Evolutionary conservation across 2,797 vertebrate genomes (phyloP).

Genomic region (Chanos chanos): DNA sequence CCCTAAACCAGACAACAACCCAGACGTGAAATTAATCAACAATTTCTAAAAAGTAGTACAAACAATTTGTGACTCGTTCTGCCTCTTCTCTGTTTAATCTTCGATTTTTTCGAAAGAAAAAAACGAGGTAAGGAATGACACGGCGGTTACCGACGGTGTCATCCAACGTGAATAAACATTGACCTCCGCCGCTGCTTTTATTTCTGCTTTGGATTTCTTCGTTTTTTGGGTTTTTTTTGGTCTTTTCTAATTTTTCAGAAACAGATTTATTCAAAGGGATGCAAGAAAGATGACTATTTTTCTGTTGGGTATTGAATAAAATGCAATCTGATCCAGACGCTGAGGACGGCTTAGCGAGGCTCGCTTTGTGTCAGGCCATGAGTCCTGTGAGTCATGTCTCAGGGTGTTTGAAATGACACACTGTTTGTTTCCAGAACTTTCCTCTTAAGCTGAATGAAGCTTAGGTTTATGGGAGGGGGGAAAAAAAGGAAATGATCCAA

Average conservation of each 20-base stretch:
- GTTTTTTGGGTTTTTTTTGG: not conserved
- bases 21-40: too few species aligned
- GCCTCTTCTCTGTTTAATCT: conserved; percentile 18
- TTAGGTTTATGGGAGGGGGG: conserved; percentile 16
- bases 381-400: conserved; percentile 50
- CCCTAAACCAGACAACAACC: too few species aligned
- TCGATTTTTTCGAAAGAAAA: conserved; percentile 38
- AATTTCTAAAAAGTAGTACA: too few species aligned
- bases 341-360: conserved; percentile 2
- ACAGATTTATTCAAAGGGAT: conserved; percentile 49
- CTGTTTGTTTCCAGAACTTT: conserved; percentile 38
- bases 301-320: conserved; percentile 49
- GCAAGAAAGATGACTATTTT: conserved; percentile 38
- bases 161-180: conserved; percentile 61
- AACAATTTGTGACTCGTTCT: conserved; percentile 33
- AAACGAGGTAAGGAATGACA: conserved; percentile 47
- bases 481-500: conserved; percentile 23
- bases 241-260: conserved; percentile 58
- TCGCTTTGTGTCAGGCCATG: conserved; percentile 32
- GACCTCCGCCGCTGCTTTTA: conserved; percentile 49
- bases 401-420: conserved; percentile 2
- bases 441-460: conserved; percentile 37
- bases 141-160: conserved; percentile 63
- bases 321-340: conserved; percentile 48
- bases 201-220: not conserved